Conservation (phyloP, 2,888 invertebrate genomes). For the Amphipyra tragopoginis region DNA sequence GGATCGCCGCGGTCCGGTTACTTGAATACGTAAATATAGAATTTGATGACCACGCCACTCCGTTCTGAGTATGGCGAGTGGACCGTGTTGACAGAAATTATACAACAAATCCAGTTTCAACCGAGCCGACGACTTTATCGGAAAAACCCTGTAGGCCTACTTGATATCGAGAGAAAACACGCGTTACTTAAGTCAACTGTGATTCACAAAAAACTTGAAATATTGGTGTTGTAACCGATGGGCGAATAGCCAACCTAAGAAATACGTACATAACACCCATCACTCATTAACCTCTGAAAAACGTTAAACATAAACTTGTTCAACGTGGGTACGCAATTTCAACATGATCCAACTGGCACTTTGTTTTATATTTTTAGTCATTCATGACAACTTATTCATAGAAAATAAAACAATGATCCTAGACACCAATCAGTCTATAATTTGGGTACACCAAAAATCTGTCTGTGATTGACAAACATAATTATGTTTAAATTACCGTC, state of each 20-base stretch:
- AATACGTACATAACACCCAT: conserved; percentile 3
- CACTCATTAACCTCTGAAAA: neutral
- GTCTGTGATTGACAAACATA: conserved; percentile 16
- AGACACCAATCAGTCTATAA: conserved; percentile 1
- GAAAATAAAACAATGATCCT: neutral
- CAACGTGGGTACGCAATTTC: neutral
- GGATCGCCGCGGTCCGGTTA: conserved; percentile 39
- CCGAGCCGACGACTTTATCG: conserved; percentile 11
- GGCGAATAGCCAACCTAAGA: conserved; percentile 4
- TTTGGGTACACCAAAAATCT: conserved; percentile 2
- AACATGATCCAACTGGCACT: neutral
- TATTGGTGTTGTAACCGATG: conserved; percentile 18
- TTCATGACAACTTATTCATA: too few relatives aligned
- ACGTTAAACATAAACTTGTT: neutral
- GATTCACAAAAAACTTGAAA: conserved; percentile 34
- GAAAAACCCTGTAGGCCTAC: conserved; percentile 40
- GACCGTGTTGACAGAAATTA: conserved; percentile 42
- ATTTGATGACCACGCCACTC: conserved; percentile 45
- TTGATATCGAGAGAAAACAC: conserved; percentile 21
- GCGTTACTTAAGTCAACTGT: conserved; percentile 23
- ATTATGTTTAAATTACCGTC: conserved; percentile 9
- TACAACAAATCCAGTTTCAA: conserved; percentile 48
- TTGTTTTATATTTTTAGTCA: too few relatives aligned
- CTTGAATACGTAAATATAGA: conserved; percentile 56
- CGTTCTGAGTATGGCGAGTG: conserved; percentile 22